Conservation (phyloP, 2,888 invertebrate species). For the Tiliacea citrago region DNA sequence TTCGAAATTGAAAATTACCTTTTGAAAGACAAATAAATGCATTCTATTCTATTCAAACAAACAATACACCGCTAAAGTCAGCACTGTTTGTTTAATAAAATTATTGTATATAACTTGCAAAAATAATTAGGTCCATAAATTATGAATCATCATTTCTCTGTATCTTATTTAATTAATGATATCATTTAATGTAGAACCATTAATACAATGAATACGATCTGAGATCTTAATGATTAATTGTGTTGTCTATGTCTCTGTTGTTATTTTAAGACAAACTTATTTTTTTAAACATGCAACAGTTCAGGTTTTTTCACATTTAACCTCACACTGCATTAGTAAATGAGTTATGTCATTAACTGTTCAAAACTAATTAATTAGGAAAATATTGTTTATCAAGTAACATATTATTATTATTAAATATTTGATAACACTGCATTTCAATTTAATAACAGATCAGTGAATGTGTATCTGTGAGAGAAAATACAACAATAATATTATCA, state of each 20-base stretch:
- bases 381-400: too few species aligned
- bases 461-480: not conserved
- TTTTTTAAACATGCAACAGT: not conserved
- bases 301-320: not conserved
- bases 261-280: not conserved
- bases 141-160: conserved; percentile 9
- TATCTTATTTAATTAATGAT: not conserved
- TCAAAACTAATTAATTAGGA: too few species aligned
- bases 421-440: not conserved
- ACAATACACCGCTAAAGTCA: not conserved
- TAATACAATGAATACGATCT: not conserved
- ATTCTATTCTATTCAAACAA: not conserved
- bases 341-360: not conserved
- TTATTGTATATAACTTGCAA: not conserved
- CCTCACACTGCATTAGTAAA: conserved; percentile 1
- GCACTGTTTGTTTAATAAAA: not conserved
- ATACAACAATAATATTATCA: conserved; percentile 16
- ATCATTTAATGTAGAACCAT: not conserved
- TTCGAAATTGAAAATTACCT: not conserved
- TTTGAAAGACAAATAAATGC: not conserved
- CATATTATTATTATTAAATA: not conserved
- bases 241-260: not conserved
- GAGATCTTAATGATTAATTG: conserved; percentile 10
- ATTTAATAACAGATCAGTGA: conserved; percentile 5
- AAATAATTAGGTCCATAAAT: conserved; percentile 1